Percentiles rank a stretch among this genome's conserved stretches.
Evolutionary conservation across 1,140 invertebrate genomes (phyloP).

Genomic region (Atta texana): DNA sequence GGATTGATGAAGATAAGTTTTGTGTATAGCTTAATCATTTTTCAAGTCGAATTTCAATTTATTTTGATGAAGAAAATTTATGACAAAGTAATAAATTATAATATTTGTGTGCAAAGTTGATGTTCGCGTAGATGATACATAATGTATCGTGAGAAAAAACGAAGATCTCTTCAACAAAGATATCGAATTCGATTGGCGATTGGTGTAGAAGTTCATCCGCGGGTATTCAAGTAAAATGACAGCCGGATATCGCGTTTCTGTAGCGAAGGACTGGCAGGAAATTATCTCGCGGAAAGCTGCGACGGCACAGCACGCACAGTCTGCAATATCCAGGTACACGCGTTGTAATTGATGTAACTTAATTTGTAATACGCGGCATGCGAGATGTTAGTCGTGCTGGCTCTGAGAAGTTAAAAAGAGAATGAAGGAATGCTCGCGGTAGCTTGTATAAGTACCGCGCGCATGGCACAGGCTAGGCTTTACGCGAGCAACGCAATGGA

Average conservation of each 20-base stretch:
- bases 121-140: background rate
- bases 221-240: background rate
- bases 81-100: background rate
- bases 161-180: background rate
- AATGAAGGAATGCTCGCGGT: background rate
- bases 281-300: conserved; percentile 64
- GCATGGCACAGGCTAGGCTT: conserved; percentile 47
- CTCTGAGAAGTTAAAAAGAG: conserved; percentile 33
- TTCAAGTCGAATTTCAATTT: background rate
- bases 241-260: conserved; percentile 41
- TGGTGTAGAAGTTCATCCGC: background rate
- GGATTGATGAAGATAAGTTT: background rate
- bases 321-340: conserved; percentile 63
- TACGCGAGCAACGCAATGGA: conserved; percentile 32
- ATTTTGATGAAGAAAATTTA: background rate
- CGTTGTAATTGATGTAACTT: conserved; percentile 75
- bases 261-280: conserved; percentile 46
- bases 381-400: conserved; percentile 22
- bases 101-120: background rate
- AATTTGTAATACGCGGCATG: conserved; percentile 71
- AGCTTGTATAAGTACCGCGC: conserved; percentile 41
- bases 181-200: conserved; percentile 22
- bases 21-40: background rate
- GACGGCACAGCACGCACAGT: conserved; percentile 13
- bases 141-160: background rate